Base-by-base conservation (phyloP, 30 jellyfish, hydroid and myxozoan species). In the Aurelia sp. region DNA sequence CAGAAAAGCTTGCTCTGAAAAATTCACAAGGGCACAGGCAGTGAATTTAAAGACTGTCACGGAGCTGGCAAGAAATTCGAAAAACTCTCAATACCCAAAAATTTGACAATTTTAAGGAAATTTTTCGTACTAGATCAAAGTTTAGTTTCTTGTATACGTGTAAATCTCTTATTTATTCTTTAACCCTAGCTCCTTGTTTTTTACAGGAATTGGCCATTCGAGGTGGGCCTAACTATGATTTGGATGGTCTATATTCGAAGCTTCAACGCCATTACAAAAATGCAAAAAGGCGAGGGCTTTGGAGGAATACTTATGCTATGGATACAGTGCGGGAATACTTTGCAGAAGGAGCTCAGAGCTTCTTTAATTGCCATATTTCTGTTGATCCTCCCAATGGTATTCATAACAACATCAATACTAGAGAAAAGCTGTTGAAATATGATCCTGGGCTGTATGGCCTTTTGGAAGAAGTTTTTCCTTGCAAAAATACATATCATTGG, bases 331-430 rank as follows among this genome's bases (percentile, higher is more conserved):
- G 96, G 23, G 96, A 86, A 47, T 86, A 86, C 78, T 86, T 86
- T 68, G 96, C 96, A 22, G 96, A 86, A 67, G 96, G 96, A 3
- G 85, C 85, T 21, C 96, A 86, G 23, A 86, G 96, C 79, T 86
- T 76, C 81, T 86, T 86, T 57, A 78, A 86, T 71, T 62, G 81
- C 50, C 96, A 86, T 61, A 65, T 76, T 57, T 69, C 90, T 6
- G 85, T 44, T 53, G 15, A 62, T 17, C 89, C 90, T 16, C 90
- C 96, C 10, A 86, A 86, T 68, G 96, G 96, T 16, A 74, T 86
- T 6, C 96, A 86, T 60, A 70, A 70, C 59, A 57, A 58, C 72
- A 70, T 86, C 59, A 33, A 68, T 4, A 86, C 96, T 7, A 59
- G 90, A 70, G 78, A 62, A 27, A 63, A 86, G 68, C 57, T 86